Conservation (phyloP, 2,797 vertebrate genomes). For the Macroramphosus scolopax region DNA sequence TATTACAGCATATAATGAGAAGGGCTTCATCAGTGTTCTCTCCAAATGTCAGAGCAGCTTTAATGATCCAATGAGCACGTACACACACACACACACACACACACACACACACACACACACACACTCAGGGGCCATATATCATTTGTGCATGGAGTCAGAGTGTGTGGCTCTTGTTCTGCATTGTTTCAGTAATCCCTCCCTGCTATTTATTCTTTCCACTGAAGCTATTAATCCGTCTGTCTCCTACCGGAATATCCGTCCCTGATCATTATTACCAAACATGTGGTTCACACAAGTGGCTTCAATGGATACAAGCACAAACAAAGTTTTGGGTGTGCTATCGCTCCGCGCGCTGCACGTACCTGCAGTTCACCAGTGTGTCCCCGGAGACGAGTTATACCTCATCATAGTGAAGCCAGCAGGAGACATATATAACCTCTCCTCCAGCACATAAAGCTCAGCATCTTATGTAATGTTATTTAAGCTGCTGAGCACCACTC, state of each 20-base stretch:
- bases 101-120: conserved; percentile 17
- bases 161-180: conserved; percentile 51
- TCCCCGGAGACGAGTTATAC: conserved; percentile 30
- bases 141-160: conserved; percentile 15
- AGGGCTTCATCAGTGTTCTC: conserved; percentile 71
- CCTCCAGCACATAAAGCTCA: conserved; percentile 19
- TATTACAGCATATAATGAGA: conserved; percentile 75
- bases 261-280: not conserved
- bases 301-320: not conserved
- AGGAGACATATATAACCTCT: conserved; percentile 30
- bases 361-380: conserved; percentile 10
- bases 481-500: conserved; percentile 14
- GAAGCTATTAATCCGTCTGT: conserved; percentile 34
- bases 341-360: conserved; percentile 1
- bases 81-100: conserved; percentile 10
- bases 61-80: conserved; percentile 61
- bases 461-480: conserved; percentile 51
- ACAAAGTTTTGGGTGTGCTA: conserved; percentile 32
- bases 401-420: conserved; percentile 37
- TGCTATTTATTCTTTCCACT: conserved; percentile 36
- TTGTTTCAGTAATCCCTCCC: conserved; percentile 47
- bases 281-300: conserved; percentile 8
- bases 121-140: conserved; percentile 18
- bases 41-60: conserved; percentile 73
- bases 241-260: not conserved